These are phyloP conservation scores for Phylloscopus trochiloides DNA, from an alignment of 2,113 vertebrate genomes.

Conservation along the genomic window DNA sequence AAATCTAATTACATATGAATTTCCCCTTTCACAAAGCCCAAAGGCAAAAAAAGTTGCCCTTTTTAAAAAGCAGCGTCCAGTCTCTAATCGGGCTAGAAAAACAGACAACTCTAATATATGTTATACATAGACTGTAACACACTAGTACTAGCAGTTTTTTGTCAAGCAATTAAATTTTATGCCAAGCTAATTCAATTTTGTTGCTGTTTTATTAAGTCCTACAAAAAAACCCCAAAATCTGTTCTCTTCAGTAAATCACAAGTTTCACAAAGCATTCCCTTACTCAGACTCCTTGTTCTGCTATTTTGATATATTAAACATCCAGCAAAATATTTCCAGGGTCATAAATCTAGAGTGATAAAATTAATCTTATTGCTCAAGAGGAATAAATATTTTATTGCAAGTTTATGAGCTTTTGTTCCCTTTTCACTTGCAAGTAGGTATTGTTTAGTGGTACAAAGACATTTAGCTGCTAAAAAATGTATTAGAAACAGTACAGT, in stretches of 20 bases:
- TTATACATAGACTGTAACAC: constrained; percentile 56
- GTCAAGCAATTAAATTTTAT: constrained; percentile 77
- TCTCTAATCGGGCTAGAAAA: not conserved
- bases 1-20: not conserved
- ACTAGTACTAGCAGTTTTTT: constrained; percentile 61
- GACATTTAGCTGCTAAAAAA: constrained; percentile 63
- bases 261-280: constrained; percentile 68
- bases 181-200: constrained; percentile 74
- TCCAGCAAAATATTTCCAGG: constrained; percentile 68
- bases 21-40: not conserved
- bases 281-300: constrained; percentile 64
- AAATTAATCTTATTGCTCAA: constrained; percentile 79
- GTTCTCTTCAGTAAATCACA: constrained; percentile 67
- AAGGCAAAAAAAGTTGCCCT: not conserved
- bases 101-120: constrained; percentile 22
- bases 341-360: constrained; percentile 78
- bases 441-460: constrained; percentile 68
- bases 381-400: constrained; percentile 83
- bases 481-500: constrained; percentile 54
- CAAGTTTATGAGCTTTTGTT: constrained; percentile 79
- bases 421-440: constrained; percentile 62
- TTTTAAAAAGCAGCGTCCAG: not conserved
- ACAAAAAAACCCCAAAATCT: constrained; percentile 33
- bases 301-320: constrained; percentile 80
- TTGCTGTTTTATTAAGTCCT: constrained; percentile 73